Percentiles rank a stretch among this genome's conserved stretches.
Conservation (phyloP, 2,113 vertebrate genomes). For the Cephalophus harveyi region DNA sequence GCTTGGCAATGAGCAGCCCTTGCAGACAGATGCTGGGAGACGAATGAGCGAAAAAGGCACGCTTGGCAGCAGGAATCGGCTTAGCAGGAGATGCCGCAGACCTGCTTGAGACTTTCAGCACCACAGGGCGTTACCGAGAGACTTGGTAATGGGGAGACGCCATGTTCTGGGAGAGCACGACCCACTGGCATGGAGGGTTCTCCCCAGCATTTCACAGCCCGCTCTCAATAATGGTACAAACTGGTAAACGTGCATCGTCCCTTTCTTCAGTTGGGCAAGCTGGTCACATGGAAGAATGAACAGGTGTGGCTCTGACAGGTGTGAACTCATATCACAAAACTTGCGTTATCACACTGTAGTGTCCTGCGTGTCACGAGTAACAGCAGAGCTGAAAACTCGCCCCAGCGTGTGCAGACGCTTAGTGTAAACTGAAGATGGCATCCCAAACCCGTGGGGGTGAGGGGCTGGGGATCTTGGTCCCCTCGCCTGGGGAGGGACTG, state of each 20-base stretch:
- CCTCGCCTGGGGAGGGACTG: not conserved
- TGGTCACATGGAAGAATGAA: not conserved
- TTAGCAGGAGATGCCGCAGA: rapidly evolving
- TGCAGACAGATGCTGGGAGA: rapidly evolving
- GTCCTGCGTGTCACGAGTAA: rapidly evolving
- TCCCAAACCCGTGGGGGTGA: rapidly evolving
- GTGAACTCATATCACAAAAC: not conserved
- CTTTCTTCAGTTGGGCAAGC: rapidly evolving
- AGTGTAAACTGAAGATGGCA: rapidly evolving
- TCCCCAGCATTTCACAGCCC: rapidly evolving
- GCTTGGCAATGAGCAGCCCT: not conserved
- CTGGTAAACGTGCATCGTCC: rapidly evolving
- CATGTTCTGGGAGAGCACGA: not conserved
- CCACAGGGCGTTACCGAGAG: not conserved
- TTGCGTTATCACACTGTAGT: rapidly evolving
- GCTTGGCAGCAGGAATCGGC: not conserved
- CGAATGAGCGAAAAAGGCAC: rapidly evolving
- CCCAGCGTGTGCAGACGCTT: not conserved
- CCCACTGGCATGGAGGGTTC: rapidly evolving
- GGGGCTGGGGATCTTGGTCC: not conserved
- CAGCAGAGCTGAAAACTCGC: not conserved
- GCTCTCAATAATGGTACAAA: rapidly evolving
- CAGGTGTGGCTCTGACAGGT: not conserved
- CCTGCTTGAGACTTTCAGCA: not conserved
- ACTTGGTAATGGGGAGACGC: rapidly evolving